Evolutionary conservation across 2,888 invertebrate genomes (phyloP), one percentile per base, ranked within the genome.

Genomic region (Leptopilina syphax): DNA sequence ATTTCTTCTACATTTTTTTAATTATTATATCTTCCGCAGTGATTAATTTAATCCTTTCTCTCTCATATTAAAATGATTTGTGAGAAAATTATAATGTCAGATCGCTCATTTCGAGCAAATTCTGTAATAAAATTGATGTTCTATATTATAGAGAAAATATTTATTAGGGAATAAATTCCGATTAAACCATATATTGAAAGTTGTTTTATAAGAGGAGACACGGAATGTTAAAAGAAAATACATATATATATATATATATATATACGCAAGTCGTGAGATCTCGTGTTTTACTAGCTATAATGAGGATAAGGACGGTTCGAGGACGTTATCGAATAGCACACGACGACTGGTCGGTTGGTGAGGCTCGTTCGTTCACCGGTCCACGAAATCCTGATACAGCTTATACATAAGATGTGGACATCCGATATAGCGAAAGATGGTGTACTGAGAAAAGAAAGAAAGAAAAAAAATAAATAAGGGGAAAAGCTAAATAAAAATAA

Each of bases 251-350:
- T 18, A 18, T 18, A 18, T 18, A 18, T 18, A 18, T 86, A 88
- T 87, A 80, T 87, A 44, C 8, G 87, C 87, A 88, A 89, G 86
- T 87, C 83, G 82, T 84, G 73, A 57, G 79, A 82, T 47, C 78
- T 82, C 78, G 84, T 77, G 82, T 84, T 83, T 81, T 79, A 84
- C 82, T 82, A 57, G 77, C 83, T 84, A 84, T 88, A 89, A 88
- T 88, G 88, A 88, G 88, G 89, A 88, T 88, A 88, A 88, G 88
- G 89, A 88, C 87, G 86, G 73, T 87, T 83, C 88, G 84, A 82
- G 84, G 85, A 87, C 86, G 88, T 88, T 89, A 89, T 89, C 89
- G 87, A 85, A 88, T 89, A 89, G 89, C 86, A 81, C 80, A 44
- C 44, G 44, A 44, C 44, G 44, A 44, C 44, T 6, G 9, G 82